Percentiles rank a stretch among this genome's conserved stretches.
Evolutionary conservation across 2,797 vertebrate species (phyloP).

Genomic region (Anas bernieri): DNA sequence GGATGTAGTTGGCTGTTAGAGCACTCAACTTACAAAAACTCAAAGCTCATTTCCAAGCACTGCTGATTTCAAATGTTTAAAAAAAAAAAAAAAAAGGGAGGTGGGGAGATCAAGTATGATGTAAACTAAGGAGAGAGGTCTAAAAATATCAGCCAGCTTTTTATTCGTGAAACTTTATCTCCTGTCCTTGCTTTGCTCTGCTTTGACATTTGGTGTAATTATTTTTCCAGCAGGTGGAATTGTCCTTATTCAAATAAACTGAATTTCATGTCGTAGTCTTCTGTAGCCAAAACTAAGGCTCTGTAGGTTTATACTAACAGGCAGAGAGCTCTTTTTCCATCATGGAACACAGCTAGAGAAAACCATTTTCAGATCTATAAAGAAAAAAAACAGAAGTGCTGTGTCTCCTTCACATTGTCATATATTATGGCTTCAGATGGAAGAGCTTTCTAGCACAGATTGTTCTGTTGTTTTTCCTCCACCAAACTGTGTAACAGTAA

Average conservation of each 20-base stretch:
- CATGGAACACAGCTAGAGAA: not conserved
- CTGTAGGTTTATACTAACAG: not conserved
- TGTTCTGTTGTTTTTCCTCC: not conserved
- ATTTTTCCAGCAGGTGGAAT: slow-evolving; percentile 72
- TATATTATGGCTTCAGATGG: not conserved
- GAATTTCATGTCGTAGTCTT: not conserved
- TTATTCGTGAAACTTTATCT: slow-evolving; percentile 57
- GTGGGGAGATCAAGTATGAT: not conserved
- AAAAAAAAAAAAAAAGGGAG: not conserved
- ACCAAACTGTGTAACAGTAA: slow-evolving; percentile 14
- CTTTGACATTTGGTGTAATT: slow-evolving; percentile 69
- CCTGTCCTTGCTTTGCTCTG: slow-evolving; percentile 62
- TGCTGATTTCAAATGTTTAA: not conserved
- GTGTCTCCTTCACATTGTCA: slow-evolving; percentile 27
- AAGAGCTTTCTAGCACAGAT: not conserved
- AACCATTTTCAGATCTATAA: not conserved
- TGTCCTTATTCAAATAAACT: slow-evolving; percentile 58
- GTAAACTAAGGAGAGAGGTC: slow-evolving; percentile 15
- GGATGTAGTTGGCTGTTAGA: not conserved
- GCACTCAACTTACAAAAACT: not conserved
- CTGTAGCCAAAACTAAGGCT: not conserved
- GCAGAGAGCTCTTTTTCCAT: not conserved
- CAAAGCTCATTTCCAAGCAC: not conserved
- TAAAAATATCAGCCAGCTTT: slow-evolving; percentile 64
- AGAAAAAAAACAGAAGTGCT: not conserved